Evolutionary conservation across 1,140 invertebrate genomes (phyloP).

Genomic region (Thaumetopoea pityocampa): DNA sequence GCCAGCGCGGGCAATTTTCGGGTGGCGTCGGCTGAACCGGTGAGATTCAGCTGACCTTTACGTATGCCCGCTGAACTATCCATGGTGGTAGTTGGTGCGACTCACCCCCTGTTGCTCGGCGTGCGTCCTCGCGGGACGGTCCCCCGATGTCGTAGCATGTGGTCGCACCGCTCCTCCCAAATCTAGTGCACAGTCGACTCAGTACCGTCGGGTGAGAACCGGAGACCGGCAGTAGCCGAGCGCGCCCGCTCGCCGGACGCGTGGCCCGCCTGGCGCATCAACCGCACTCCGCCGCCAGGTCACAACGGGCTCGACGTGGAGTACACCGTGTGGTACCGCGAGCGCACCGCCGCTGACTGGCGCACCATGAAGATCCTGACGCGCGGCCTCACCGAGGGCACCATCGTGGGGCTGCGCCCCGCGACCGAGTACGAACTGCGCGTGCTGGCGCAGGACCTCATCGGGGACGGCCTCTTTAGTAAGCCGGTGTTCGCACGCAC

Average conservation of each 20-base stretch:
- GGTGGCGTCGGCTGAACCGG: conserved; percentile 10
- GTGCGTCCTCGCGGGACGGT: conserved; percentile 9
- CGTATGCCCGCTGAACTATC: background rate
- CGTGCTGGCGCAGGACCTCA: conserved; percentile 90
- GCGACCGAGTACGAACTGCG: conserved; percentile 93
- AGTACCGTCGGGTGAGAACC: too few species aligned
- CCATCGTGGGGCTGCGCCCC: conserved; percentile 85
- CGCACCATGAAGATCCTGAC: conserved; percentile 82
- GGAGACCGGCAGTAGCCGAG: too few species aligned
- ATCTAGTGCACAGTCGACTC: conserved; percentile 11
- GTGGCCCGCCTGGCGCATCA: too few species aligned
- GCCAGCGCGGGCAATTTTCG: conserved; percentile 16
- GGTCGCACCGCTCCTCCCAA: background rate
- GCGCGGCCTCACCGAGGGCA: conserved; percentile 84
- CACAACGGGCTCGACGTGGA: conserved; percentile 88
- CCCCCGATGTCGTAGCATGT: background rate
- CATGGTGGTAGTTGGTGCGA: background rate
- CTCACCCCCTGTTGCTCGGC: conserved; percentile 2
- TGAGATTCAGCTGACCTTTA: conserved; percentile 20
- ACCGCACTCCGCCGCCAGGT: too few species aligned
- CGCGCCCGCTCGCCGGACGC: too few species aligned
- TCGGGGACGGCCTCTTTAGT: conserved; percentile 93
- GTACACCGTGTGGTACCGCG: conserved; percentile 90
- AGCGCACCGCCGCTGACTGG: conserved; percentile 85
- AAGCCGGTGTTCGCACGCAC: conserved; percentile 88